Evolutionary conservation across 2,888 invertebrate genomes (phyloP).

Genomic region (Epinotia demarniana): DNA sequence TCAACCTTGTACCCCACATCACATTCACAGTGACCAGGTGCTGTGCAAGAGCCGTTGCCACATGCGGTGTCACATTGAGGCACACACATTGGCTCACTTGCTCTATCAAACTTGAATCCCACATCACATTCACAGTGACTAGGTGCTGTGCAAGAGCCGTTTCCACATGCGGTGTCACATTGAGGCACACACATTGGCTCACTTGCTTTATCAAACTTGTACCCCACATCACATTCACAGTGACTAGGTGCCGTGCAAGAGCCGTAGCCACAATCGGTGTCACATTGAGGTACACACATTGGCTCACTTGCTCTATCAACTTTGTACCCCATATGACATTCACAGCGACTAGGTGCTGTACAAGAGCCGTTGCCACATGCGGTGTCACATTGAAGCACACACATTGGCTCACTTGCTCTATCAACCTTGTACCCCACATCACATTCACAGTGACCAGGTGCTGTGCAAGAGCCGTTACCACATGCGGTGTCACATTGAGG

Average conservation of each 20-base stretch:
- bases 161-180: conserved; percentile 47
- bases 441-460: conserved; percentile 74
- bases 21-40: conserved; percentile 57
- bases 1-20: background rate
- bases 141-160: conserved; percentile 36
- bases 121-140: too few species aligned
- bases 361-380: conserved; percentile 53
- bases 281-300: conserved; percentile 55
- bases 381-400: conserved; percentile 48
- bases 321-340: conserved; percentile 44
- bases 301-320: conserved; percentile 6
- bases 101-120: too few species aligned
- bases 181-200: conserved; percentile 46
- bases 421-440: conserved; percentile 53
- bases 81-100: too few species aligned
- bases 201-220: conserved; percentile 43
- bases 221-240: conserved; percentile 63
- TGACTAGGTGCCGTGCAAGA: conserved; percentile 60
- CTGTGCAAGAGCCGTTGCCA: too few species aligned
- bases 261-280: conserved; percentile 51
- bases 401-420: conserved; percentile 31
- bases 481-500: conserved; percentile 72
- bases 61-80: conserved; percentile 55
- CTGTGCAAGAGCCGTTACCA: conserved; percentile 74
- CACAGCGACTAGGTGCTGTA: conserved; percentile 53